Evolutionary conservation across 2,113 vertebrate genomes (phyloP), one percentile per base, ranked within the genome.

Genomic region (Cyrtonyx montezumae): DNA sequence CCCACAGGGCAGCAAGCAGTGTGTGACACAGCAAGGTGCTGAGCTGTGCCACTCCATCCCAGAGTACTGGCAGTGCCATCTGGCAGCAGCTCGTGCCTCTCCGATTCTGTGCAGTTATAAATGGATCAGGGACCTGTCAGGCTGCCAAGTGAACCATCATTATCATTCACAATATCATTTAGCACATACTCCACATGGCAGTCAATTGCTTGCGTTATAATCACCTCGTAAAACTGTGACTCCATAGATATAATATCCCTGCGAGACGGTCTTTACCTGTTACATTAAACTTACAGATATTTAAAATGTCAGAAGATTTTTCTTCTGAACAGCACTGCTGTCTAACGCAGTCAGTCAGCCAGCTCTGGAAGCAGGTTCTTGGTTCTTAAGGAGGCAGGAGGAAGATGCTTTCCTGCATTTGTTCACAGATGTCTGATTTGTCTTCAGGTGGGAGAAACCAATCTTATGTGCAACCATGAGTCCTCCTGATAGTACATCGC

Each of bases 261-360:
- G 61, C 0, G 32, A 88, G 84, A 86, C 84, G 77, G 65, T 46
- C 74, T 89, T 83, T 66, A 91, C 90, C 84, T 92, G 87, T 90
- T 90, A 73, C 19, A 74, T 92, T 94, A 94, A 95, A 95, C 84
- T 95, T 83, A 91, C 80, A 74, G 89, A 69, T 92, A 91, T 85
- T 92, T 83, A 83, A 92, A 92, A 51, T 66, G 87, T 86, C 93
- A 80, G 77, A 43, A 58, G 55, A 86, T 91, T 49, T 79, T 80
- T 84, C 81, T 88, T 83, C 43, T 34, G 63, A 88, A 82, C 48
- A 73, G 84, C 23, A 4, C 17, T 42, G 55, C 87, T 80, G 68
- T 61, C 73, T 92, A 79, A 90, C 17, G 13, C 37, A 84, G 82
- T 87, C 86, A 67, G 66, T 77, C 91, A 92, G 68, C 18, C 53